phyloP scores from a whole-genome alignment of 2,888 invertebrate genomes.

The Prosopocoilus inquinatus region DNA sequence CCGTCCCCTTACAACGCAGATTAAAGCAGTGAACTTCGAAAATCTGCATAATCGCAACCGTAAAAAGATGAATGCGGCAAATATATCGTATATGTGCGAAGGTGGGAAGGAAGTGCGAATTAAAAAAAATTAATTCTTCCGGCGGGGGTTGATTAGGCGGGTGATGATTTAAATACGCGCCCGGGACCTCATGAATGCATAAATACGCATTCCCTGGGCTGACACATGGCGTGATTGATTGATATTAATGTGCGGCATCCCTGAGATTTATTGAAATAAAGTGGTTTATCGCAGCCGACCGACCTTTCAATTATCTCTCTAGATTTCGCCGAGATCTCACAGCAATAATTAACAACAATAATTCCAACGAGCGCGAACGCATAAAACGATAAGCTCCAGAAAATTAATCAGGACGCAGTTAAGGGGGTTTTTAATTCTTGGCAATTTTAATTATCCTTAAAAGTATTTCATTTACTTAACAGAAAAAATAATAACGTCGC shows the following conservation, averaged over 20 bases:
- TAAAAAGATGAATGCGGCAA: too few species aligned
- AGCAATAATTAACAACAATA: too few species aligned
- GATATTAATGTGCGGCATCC: constrained; percentile 21
- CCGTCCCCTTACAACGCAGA: too few species aligned
- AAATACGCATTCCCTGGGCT: constrained; percentile 21
- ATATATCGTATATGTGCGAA: too few species aligned
- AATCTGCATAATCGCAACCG: too few species aligned
- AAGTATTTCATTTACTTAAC: background rate
- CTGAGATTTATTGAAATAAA: constrained; percentile 27
- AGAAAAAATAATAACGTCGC: background rate
- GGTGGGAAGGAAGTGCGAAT: too few species aligned
- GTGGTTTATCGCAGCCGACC: constrained; percentile 18
- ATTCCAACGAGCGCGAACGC: background rate
- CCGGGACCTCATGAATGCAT: constrained; percentile 13
- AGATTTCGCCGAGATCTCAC: too few species aligned
- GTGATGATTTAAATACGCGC: constrained; percentile 6
- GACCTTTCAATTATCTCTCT: constrained; percentile 12
- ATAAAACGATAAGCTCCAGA: background rate
- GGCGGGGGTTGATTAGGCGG: background rate
- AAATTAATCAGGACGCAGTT: too few species aligned
- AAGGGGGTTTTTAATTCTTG: too few species aligned
- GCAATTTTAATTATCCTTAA: too few species aligned
- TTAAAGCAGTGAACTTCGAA: too few species aligned
- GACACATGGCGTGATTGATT: constrained; percentile 22
- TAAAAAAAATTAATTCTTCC: background rate